A percentile compares a stretch with the other conserved stretches of the same genome.
Evolutionary conservation across 2,113 vertebrate genomes (phyloP).

Genomic region (Datnioides undecimradiatus): DNA sequence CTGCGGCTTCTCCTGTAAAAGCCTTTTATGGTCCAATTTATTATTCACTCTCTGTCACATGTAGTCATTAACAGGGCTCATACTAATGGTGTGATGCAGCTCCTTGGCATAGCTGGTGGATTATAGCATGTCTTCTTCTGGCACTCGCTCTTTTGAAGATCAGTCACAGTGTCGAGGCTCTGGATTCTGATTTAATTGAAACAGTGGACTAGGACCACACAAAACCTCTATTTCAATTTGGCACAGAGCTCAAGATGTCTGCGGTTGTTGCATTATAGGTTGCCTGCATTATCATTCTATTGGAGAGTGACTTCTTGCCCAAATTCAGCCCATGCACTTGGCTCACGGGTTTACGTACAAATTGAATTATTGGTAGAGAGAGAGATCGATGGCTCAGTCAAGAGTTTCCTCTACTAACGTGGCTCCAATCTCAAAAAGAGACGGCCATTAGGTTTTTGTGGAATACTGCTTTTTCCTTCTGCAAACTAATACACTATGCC

Average conservation of each 20-base stretch:
- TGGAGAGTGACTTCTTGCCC: constrained; percentile 14
- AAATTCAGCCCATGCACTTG: constrained; percentile 30
- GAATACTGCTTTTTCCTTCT: neutral
- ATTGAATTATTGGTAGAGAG: constrained; percentile 46
- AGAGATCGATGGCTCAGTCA: constrained; percentile 3
- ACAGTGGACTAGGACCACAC: constrained; percentile 6
- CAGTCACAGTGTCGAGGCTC: constrained; percentile 20
- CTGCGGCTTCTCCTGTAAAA: neutral
- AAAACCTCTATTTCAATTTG: constrained; percentile 44
- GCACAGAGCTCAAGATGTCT: constrained; percentile 21
- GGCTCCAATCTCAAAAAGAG: neutral
- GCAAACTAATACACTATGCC: neutral
- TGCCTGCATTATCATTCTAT: constrained; percentile 26
- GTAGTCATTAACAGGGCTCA: constrained; percentile 49
- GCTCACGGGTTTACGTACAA: constrained; percentile 17
- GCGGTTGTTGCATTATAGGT: constrained; percentile 5
- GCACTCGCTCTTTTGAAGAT: constrained; percentile 36
- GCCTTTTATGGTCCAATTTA: constrained; percentile 47
- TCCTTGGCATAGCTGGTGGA: constrained; percentile 5
- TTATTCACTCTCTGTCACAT: constrained; percentile 54
- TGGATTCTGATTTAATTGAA: constrained; percentile 50
- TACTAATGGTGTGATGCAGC: constrained; percentile 22
- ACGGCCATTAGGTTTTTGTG: neutral
- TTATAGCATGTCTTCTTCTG: constrained; percentile 33
- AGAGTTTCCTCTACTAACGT: constrained; percentile 3